Percentiles rank a stretch among this genome's conserved stretches.
Evolutionary conservation across 2,797 vertebrate species (phyloP).

Genomic region (Syngnathus acus): DNA sequence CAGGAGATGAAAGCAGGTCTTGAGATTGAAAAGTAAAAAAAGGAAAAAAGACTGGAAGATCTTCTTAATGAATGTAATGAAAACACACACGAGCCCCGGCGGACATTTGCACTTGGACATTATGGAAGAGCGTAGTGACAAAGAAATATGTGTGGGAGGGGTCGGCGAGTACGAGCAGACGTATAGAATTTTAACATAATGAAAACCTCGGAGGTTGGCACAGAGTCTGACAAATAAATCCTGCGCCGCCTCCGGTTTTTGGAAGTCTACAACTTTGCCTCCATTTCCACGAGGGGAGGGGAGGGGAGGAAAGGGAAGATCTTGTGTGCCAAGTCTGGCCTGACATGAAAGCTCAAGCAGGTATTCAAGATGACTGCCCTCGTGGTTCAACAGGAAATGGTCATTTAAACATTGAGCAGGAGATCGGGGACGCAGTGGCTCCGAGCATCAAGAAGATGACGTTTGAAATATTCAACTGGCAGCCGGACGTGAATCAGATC

Average conservation of each 20-base stretch:
- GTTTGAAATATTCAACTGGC: conserved; percentile 6
- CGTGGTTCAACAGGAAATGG: not conserved
- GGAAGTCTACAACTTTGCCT: conserved; percentile 17
- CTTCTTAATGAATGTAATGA: conserved; percentile 62
- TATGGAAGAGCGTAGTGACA: not conserved
- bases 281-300: conserved; percentile 20
- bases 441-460: not conserved
- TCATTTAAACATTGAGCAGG: not conserved
- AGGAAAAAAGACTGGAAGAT: conserved; percentile 28
- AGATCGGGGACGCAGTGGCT: not conserved
- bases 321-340: too few species aligned
- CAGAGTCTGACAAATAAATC: conserved; percentile 51
- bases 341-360: not conserved
- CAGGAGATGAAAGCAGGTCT: conserved; percentile 9
- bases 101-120: conserved; percentile 34
- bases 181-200: conserved; percentile 49
- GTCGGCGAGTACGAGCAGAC: not conserved
- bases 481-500: conserved; percentile 1
- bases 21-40: conserved; percentile 6
- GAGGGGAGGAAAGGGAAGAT: too few species aligned
- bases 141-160: not conserved
- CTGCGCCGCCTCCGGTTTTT: conserved; percentile 34
- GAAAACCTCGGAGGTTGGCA: conserved; percentile 44
- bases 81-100: conserved; percentile 49
- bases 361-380: not conserved